Conservation (phyloP, 2,888 invertebrate genomes). For the Drosophila diplacantha region DNA sequence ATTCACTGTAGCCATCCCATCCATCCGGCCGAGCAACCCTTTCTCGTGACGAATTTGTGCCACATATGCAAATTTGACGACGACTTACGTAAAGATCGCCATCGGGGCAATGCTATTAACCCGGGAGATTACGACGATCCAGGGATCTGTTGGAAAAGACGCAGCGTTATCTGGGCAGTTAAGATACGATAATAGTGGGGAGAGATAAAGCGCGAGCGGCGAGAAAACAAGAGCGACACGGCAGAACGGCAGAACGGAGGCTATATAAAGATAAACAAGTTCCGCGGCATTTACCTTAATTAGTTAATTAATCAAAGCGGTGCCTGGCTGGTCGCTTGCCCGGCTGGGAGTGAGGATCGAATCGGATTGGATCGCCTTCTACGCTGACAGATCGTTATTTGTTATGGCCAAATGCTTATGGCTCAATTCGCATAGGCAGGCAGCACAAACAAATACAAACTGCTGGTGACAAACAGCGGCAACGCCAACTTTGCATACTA, state of each 20-base stretch:
- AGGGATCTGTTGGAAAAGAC: slow-evolving; percentile 39
- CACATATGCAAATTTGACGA: slow-evolving; percentile 56
- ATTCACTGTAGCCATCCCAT: slow-evolving; percentile 23
- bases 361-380: slow-evolving; percentile 31
- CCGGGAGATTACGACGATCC: slow-evolving; percentile 21
- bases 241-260: slow-evolving; percentile 13
- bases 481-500: slow-evolving; percentile 59
- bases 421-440: slow-evolving; percentile 42
- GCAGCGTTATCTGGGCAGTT: slow-evolving; percentile 57
- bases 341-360: slow-evolving; percentile 18
- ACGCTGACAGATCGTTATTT: slow-evolving; percentile 42
- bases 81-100: slow-evolving; percentile 42
- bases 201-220: slow-evolving; percentile 29
- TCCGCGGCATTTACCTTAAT: slow-evolving; percentile 44
- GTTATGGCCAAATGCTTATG: slow-evolving; percentile 45
- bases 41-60: slow-evolving; percentile 48
- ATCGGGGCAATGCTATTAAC: slow-evolving; percentile 41
- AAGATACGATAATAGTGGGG: slow-evolving; percentile 44
- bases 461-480: slow-evolving; percentile 35
- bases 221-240: slow-evolving; percentile 10
- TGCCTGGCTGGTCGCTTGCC: slow-evolving; percentile 16
- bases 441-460: slow-evolving; percentile 15
- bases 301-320: slow-evolving; percentile 51
- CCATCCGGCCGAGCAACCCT: not conserved
- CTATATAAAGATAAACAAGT: slow-evolving; percentile 55